Conservation (phyloP, 2,888 invertebrate species). For the Drosophila limbata region DNA sequence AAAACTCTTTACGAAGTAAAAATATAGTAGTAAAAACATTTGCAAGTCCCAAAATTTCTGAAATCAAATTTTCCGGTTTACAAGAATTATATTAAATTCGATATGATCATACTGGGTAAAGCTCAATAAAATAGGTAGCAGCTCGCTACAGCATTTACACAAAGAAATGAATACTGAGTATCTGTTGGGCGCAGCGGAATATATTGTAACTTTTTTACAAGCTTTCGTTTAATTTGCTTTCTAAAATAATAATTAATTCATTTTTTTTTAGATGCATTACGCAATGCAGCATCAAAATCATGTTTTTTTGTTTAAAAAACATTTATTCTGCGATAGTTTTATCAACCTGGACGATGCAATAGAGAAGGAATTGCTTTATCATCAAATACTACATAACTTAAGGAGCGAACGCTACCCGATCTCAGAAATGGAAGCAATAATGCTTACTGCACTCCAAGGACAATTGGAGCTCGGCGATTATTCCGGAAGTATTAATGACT, state of each 20-base stretch:
- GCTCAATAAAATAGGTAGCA: no score
- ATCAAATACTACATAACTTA: constrained; percentile 96
- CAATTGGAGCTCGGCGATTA: constrained; percentile 96
- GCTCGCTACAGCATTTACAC: not conserved
- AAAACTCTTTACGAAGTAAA: no score
- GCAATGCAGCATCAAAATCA: constrained; percentile 86
- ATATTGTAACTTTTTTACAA: no score
- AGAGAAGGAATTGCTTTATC: constrained; percentile 96
- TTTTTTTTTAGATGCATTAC: constrained; percentile 15
- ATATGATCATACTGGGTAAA: no score
- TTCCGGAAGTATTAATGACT: constrained; percentile 88
- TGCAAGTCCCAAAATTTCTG: no score
- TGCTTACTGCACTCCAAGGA: constrained; percentile 96
- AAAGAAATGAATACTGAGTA: not conserved
- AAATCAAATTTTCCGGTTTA: no score
- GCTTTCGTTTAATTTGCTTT: not conserved
- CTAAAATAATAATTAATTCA: not conserved
- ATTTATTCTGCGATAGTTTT: constrained; percentile 92
- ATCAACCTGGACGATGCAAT: constrained; percentile 93
- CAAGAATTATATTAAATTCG: no score
- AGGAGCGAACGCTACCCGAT: constrained; percentile 96
- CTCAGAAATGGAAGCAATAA: constrained; percentile 97
- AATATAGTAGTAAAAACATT: no score
- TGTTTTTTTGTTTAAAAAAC: constrained; percentile 92
- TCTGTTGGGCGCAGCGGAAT: no score